phyloP scores from a whole-genome alignment of 2,888 invertebrate species.

The Rutpela maculata region DNA sequence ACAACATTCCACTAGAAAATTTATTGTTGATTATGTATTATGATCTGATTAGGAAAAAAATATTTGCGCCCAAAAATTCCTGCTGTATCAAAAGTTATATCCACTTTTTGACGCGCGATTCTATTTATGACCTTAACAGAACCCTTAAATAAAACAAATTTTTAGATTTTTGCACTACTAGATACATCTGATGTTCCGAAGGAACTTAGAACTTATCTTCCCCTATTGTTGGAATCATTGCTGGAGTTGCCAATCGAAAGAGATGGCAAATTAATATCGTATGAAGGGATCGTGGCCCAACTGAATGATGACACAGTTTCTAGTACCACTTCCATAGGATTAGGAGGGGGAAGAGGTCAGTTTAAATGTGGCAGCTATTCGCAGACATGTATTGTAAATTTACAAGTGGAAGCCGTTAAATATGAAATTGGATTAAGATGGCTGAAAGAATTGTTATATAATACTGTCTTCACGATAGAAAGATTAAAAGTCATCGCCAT shows the following conservation, averaged over 20 bases:
- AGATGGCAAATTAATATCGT: conserved; percentile 76
- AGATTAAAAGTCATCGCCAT: conserved; percentile 86
- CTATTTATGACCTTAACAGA: conserved; percentile 13
- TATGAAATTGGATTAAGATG: conserved; percentile 84
- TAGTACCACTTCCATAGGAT: conserved; percentile 79
- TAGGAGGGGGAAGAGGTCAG: conserved; percentile 74
- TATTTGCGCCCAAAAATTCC: too few relatives aligned
- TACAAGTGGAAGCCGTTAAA: conserved; percentile 87
- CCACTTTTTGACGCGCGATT: too few relatives aligned
- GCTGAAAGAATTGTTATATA: conserved; percentile 84
- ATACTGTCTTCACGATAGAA: conserved; percentile 83
- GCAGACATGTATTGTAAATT: conserved; percentile 79
- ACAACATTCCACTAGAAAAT: too few relatives aligned
- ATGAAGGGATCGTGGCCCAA: conserved; percentile 86
- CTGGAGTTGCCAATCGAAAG: conserved; percentile 85
- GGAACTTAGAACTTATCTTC: conserved; percentile 82
- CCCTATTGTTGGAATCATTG: conserved; percentile 84
- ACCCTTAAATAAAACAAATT: conserved; percentile 13
- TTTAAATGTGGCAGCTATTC: conserved; percentile 86
- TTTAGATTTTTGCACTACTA: conserved; percentile 83
- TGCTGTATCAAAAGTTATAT: too few relatives aligned
- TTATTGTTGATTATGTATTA: too few relatives aligned
- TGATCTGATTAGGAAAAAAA: too few relatives aligned
- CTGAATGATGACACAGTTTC: conserved; percentile 85
- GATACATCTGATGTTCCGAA: conserved; percentile 80